These are phyloP conservation scores for Zaprionus ornatus DNA, from an alignment of 1,140 invertebrate species.

Conservation along the genomic window DNA sequence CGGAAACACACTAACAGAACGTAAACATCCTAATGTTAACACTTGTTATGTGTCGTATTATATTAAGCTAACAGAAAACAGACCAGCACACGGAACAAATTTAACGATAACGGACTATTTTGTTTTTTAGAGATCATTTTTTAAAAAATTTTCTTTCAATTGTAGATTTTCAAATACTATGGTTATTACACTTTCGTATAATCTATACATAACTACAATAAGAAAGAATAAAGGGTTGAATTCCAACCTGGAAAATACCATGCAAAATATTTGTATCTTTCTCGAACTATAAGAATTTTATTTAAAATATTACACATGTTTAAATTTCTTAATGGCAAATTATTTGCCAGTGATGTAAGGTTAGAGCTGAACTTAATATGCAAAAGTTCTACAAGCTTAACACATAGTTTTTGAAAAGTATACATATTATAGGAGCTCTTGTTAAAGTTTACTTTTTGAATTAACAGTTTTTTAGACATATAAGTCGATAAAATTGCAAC, in stretches of 20 bases:
- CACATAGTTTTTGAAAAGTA: background rate
- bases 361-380: background rate
- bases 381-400: background rate
- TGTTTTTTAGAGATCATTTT: no score
- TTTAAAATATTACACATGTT: background rate
- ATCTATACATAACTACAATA: background rate
- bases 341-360: background rate
- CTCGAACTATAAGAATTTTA: background rate
- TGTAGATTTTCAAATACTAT: background rate
- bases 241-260: background rate
- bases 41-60: background rate
- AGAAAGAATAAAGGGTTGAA: background rate
- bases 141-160: no score
- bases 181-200: background rate
- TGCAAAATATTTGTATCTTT: background rate
- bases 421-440: background rate
- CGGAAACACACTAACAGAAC: background rate
- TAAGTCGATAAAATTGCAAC: conserved; percentile 6
- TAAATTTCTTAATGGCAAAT: background rate
- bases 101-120: background rate
- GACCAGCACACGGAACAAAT: background rate
- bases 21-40: background rate
- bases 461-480: background rate
- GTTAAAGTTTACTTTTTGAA: background rate
- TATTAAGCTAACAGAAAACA: conserved; percentile 1